A percentile compares a stretch with the other conserved stretches of the same genome.
Conservation (phyloP, 2,888 invertebrate species). For the Eucriotettix oculatus region DNA sequence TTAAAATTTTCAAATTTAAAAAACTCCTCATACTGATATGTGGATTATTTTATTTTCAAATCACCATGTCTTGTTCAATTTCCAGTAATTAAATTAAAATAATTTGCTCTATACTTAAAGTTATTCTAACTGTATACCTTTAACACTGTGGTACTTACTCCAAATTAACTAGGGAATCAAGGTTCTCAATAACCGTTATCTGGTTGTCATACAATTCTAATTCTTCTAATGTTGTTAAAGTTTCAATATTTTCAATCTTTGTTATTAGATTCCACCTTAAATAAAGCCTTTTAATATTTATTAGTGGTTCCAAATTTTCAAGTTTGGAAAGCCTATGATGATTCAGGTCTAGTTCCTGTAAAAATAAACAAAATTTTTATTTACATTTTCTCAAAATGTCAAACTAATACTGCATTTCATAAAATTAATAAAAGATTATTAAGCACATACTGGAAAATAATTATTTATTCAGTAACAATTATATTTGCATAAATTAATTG, state of each 20-base stretch:
- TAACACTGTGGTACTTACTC: slow-evolving; percentile 43
- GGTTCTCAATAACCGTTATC: slow-evolving; percentile 77
- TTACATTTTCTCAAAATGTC: too few relatives aligned
- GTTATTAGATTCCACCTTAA: slow-evolving; percentile 91
- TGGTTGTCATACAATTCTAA: slow-evolving; percentile 96
- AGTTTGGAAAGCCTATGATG: slow-evolving; percentile 74
- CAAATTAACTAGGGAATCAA: slow-evolving; percentile 72
- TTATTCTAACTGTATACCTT: neutral
- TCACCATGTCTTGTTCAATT: too few relatives aligned
- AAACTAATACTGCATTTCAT: too few relatives aligned
- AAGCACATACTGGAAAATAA: too few relatives aligned
- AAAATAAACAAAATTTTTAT: neutral
- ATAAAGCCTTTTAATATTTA: slow-evolving; percentile 60
- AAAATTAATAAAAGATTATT: too few relatives aligned
- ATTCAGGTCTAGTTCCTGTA: slow-evolving; percentile 42
- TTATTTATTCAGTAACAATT: too few relatives aligned
- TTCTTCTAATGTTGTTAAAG: slow-evolving; percentile 60
- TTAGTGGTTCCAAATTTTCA: slow-evolving; percentile 64
- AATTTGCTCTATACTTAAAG: neutral
- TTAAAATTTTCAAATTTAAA: too few relatives aligned
- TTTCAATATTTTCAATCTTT: slow-evolving; percentile 75
- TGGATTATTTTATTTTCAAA: too few relatives aligned
- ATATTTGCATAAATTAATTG: too few relatives aligned
- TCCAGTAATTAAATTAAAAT: neutral
- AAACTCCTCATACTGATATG: too few relatives aligned